Percentiles rank a stretch among this genome's conserved stretches.
phyloP scores from a whole-genome alignment of 2,888 invertebrate genomes.

The Athrips mouffetella region DNA sequence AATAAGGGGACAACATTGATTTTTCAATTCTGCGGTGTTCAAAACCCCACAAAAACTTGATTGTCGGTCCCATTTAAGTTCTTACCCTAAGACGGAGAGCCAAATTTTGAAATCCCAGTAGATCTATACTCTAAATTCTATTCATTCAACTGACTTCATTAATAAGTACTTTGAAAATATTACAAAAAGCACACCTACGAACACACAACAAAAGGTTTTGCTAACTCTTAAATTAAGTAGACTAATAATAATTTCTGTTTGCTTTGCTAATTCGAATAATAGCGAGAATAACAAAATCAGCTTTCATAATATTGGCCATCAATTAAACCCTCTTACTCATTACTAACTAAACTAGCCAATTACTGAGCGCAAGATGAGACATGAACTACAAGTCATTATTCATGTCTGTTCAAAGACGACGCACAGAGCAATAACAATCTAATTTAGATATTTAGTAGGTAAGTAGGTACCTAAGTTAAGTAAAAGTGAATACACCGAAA shows the following conservation, averaged over 20 bases:
- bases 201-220: too few relatives aligned
- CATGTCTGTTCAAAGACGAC: conserved; percentile 39
- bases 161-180: too few relatives aligned
- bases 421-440: conserved; percentile 52
- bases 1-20: too few relatives aligned
- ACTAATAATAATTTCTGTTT: not conserved
- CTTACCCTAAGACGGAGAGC: too few relatives aligned
- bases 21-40: too few relatives aligned
- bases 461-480: not conserved
- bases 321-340: not conserved
- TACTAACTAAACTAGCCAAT: conserved; percentile 7
- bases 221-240: too few relatives aligned
- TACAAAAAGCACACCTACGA: too few relatives aligned
- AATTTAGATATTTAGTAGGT: conserved; percentile 36
- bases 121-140: too few relatives aligned
- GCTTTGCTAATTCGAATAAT: not conserved
- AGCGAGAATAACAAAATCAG: not conserved
- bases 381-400: conserved; percentile 6
- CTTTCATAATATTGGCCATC: not conserved
- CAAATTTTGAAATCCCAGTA: too few relatives aligned
- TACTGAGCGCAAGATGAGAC: not conserved
- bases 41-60: too few relatives aligned
- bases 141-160: too few relatives aligned
- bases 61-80: too few relatives aligned
- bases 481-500: not conserved